Percentiles rank a stretch among this genome's conserved stretches.
Conservation (phyloP, 2,113 vertebrate genomes). For the Saguinus imperator region DNA sequence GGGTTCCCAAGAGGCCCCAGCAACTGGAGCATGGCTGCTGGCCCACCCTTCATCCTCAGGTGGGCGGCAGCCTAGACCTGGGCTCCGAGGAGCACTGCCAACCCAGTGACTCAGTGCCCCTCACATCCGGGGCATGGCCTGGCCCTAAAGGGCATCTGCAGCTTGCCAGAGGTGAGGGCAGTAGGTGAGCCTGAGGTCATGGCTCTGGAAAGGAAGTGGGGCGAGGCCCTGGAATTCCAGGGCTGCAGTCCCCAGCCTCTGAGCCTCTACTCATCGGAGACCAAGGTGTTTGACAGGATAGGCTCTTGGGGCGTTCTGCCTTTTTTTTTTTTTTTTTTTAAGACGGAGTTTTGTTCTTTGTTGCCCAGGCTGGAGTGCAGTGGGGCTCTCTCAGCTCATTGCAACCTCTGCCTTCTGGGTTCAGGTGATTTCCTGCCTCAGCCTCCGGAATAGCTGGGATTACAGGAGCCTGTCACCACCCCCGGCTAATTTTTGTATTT, state of each 20-base stretch:
- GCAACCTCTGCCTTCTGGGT: too few relatives aligned
- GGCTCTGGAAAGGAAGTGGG: background rate
- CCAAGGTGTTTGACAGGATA: too few relatives aligned
- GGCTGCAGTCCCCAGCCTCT: background rate
- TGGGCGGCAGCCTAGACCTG: background rate
- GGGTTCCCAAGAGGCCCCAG: slow-evolving; percentile 36
- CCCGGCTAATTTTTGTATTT: too few relatives aligned
- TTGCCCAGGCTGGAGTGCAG: too few relatives aligned
- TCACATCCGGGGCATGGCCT: background rate
- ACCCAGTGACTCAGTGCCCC: slow-evolving; percentile 40
- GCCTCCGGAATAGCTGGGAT: too few relatives aligned
- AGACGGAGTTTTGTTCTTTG: too few relatives aligned
- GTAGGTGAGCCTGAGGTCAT: background rate
- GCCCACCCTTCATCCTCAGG: slow-evolving; percentile 12
- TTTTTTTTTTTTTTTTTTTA: background rate
- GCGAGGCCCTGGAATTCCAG: background rate
- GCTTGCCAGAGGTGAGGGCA: background rate
- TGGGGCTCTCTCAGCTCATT: too few relatives aligned
- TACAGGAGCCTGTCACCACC: too few relatives aligned
- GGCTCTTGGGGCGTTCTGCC: background rate
- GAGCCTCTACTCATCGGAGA: background rate
- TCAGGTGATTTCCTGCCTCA: too few relatives aligned
- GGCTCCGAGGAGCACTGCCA: background rate
- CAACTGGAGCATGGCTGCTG: background rate
- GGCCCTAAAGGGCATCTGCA: background rate